Conservation (phyloP, 2,797 vertebrate genomes). For the Pipistrellus pipistrellus region DNA sequence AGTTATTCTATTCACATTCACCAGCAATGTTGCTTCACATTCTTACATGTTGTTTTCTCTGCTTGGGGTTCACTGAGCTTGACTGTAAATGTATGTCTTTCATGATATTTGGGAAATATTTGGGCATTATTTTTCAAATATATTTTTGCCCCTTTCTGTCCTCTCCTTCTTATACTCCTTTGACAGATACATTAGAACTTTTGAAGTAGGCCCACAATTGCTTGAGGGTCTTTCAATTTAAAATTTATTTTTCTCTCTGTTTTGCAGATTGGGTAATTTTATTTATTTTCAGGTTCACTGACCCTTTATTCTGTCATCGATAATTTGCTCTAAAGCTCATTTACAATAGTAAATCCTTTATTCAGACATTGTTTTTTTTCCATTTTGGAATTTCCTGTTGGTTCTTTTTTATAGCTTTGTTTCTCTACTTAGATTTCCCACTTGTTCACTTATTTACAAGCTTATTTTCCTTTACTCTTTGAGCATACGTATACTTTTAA, state of each 20-base stretch:
- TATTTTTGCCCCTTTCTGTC: neutral
- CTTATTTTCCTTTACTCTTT: conserved; percentile 13
- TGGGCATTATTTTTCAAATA: neutral
- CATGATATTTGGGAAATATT: neutral
- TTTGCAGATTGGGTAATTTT: neutral
- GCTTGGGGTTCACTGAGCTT: neutral
- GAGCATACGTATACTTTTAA: neutral
- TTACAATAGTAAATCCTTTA: neutral
- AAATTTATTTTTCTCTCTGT: neutral
- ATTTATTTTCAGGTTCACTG: neutral
- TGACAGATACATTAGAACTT: neutral
- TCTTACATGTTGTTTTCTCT: neutral
- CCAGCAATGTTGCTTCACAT: neutral
- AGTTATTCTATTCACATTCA: neutral
- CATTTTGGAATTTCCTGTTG: neutral
- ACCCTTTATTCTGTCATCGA: neutral
- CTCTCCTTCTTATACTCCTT: neutral
- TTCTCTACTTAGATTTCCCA: conserved; percentile 13
- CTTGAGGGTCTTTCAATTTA: neutral
- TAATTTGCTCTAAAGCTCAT: neutral
- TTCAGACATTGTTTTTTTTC: neutral
- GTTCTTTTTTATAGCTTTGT: neutral
- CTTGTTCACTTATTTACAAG: neutral
- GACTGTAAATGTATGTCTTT: neutral
- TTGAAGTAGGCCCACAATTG: neutral